A percentile compares a stretch with the other conserved stretches of the same genome.
Evolutionary conservation across 2,113 vertebrate species (phyloP).

Genomic region (Cyprinus carpio): DNA sequence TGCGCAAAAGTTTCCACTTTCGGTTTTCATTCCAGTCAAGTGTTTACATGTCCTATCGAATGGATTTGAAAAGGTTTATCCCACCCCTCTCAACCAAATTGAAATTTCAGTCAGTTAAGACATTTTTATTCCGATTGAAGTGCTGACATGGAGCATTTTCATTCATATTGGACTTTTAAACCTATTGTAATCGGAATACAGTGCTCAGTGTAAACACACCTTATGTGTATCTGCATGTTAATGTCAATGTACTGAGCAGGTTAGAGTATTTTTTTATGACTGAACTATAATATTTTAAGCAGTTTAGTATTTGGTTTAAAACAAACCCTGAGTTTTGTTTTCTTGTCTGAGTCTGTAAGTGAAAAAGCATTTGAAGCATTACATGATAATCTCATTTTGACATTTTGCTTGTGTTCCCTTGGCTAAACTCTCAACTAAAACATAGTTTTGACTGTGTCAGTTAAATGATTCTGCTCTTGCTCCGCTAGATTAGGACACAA

Average conservation of each 20-base stretch:
- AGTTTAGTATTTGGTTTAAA: background rate
- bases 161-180: too few relatives aligned
- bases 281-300: background rate
- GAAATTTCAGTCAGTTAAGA: too few relatives aligned
- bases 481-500: background rate
- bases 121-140: too few relatives aligned
- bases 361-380: background rate
- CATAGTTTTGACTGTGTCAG: background rate
- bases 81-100: too few relatives aligned
- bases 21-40: too few relatives aligned
- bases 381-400: background rate
- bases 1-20: too few relatives aligned
- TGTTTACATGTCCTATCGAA: too few relatives aligned
- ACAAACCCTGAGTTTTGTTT: background rate
- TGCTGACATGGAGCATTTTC: too few relatives aligned
- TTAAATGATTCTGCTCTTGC: background rate
- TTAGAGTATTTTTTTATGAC: background rate
- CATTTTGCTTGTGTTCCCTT: background rate
- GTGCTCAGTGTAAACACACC: too few relatives aligned
- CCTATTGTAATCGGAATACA: too few relatives aligned
- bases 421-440: background rate
- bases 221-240: too few relatives aligned
- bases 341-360: background rate
- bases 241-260: background rate
- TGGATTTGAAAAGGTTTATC: too few relatives aligned